Base-by-base conservation (phyloP, 30 jellyfish, hydroid and myxozoan genomes). In the Cassiopea andromeda region DNA sequence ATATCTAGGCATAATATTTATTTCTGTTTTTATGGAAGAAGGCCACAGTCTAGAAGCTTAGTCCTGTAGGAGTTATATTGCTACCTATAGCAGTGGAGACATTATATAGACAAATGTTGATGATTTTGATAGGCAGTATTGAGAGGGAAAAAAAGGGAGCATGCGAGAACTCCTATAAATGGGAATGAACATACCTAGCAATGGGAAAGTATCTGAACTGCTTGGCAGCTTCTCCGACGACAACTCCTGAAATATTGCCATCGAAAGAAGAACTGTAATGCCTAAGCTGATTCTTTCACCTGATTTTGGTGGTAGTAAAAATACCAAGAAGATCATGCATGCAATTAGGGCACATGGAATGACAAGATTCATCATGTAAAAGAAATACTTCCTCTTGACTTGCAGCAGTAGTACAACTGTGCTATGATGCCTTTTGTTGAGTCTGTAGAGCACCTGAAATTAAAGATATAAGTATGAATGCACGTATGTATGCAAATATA, bases 261-360 rank as follows among this genome's bases (percentile, higher is more conserved):
- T 93, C 87, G 98, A 93, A 67, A 93, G 87, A 81, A 93, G 83
- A 48, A 93, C 98, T 45, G 98, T 93, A 14, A 93, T 84, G 57
- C 98, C 98, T 19, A 93, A 89, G 61, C 97, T 88, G 93, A 93
- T 93, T 78, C 98, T 74, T 89, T 93, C 98, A n/a, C 98, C 98
- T 7, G 98, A 93, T 85, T 88, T 93, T 68, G 98, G 97, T 82
- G 98, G 98, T 6, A 93, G 95, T 44, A 93, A 83, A 76, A 93
- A 93, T 48, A 93, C 98, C 89, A 93, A 83, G 88, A 93, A 93
- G 57, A 93, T 93, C 98, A 93, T 93, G 92, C 97, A 93, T 18
- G 98, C 98, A 49, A 93, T 93, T 54, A 93, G 81, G 50, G 98
- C 98, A 85, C 98, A 93, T 74, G 98, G 98, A 14, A 93, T 82